Conservation (phyloP, 2,113 vertebrate genomes). For the Oryzias javanicus region DNA sequence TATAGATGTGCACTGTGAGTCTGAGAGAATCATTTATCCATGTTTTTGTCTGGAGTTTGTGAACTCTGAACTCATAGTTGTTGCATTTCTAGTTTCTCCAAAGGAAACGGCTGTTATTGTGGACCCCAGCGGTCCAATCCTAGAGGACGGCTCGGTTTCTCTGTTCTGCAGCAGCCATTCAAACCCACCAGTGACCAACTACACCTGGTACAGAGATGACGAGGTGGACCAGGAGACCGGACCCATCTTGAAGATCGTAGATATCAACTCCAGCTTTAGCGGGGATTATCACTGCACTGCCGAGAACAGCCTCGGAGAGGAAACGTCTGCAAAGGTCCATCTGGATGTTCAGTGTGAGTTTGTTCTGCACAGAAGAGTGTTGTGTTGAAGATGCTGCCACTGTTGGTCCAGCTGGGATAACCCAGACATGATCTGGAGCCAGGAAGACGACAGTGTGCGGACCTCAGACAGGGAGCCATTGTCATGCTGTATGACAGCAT, state of each 20-base stretch:
- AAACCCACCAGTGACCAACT: slow-evolving; percentile 65
- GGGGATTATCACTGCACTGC: slow-evolving; percentile 58
- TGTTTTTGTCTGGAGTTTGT: not conserved
- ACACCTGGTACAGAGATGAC: slow-evolving; percentile 67
- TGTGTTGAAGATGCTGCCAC: slow-evolving; percentile 15
- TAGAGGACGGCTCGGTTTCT: slow-evolving; percentile 56
- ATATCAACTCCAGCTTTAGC: slow-evolving; percentile 13
- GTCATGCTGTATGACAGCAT: slow-evolving; percentile 41
- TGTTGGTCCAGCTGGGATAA: slow-evolving; percentile 34
- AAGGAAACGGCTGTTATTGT: slow-evolving; percentile 51
- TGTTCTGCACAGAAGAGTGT: slow-evolving; percentile 3
- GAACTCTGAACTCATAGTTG: not conserved
- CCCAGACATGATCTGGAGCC: slow-evolving; percentile 33
- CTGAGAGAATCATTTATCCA: not conserved
- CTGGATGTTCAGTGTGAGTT: slow-evolving; percentile 67
- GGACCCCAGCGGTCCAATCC: slow-evolving; percentile 24
- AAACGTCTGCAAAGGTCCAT: slow-evolving; percentile 24
- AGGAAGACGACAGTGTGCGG: slow-evolving; percentile 31
- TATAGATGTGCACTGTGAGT: slow-evolving; percentile 63
- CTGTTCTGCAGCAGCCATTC: slow-evolving; percentile 63
- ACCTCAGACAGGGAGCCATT: slow-evolving; percentile 44
- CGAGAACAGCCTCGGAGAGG: slow-evolving; percentile 46
- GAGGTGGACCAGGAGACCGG: slow-evolving; percentile 25
- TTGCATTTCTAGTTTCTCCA: slow-evolving; percentile 57
- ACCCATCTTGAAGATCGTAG: slow-evolving; percentile 9